Percentiles rank a stretch among this genome's conserved stretches.
Conservation (phyloP, 2,113 vertebrate genomes). For the Neodontobutis hainanensis region DNA sequence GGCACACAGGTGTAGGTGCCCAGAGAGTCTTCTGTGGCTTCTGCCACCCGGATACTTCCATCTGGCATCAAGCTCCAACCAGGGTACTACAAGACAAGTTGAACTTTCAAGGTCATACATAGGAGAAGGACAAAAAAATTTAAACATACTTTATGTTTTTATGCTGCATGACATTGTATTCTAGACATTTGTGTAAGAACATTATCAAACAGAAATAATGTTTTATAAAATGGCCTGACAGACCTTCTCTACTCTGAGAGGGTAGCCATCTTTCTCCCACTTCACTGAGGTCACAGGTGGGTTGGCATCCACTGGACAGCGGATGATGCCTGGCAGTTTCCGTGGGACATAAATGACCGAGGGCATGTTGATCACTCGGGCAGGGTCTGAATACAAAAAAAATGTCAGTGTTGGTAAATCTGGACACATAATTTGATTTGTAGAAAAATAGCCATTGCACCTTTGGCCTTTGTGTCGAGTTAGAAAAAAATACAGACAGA, state of each 20-base stretch:
- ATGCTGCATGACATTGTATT: too few relatives aligned
- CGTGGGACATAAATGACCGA: conserved; percentile 95
- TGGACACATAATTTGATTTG: not conserved
- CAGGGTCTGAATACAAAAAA: conserved; percentile 82
- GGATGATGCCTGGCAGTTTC: conserved; percentile 96
- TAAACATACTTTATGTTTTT: not conserved
- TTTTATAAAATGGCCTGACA: not conserved
- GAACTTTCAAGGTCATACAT: conserved; percentile 21
- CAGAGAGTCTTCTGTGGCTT: conserved; percentile 97
- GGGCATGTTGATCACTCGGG: conserved; percentile 98
- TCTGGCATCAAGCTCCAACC: conserved; percentile 95
- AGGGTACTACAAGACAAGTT: conserved; percentile 80
- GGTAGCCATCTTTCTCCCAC: conserved; percentile 98
- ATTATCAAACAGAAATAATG: too few relatives aligned
- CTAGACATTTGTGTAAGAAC: too few relatives aligned
- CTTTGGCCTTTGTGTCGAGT: not conserved
- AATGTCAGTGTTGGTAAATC: not conserved
- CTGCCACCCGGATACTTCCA: conserved; percentile 95
- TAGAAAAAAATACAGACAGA: too few relatives aligned
- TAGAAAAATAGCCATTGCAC: not conserved
- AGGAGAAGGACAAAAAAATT: not conserved
- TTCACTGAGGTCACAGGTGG: conserved; percentile 93
- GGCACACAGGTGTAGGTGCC: conserved; percentile 99
- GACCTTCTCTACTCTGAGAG: conserved; percentile 96
- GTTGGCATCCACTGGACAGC: conserved; percentile 96